Conservation (phyloP, 2,797 vertebrate species). For the Microctenopoma stevenorrisi region DNA sequence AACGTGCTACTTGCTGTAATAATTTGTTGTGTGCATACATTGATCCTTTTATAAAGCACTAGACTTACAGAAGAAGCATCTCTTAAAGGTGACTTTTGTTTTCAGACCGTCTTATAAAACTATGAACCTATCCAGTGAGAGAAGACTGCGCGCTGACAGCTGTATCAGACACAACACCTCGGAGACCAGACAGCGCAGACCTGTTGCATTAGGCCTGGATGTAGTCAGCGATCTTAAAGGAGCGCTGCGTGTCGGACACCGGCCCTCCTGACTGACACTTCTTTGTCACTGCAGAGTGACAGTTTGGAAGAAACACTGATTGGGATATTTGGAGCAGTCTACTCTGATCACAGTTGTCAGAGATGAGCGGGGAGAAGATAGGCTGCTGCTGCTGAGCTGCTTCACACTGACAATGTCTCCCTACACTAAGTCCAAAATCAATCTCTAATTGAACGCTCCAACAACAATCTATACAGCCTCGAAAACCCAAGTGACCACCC, state of each 20-base stretch:
- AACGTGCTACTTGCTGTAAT: no score
- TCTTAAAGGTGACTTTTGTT: no score
- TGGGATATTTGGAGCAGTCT: conserved; percentile 44
- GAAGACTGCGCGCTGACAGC: no score
- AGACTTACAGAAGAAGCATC: no score
- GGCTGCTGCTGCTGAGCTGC: conserved; percentile 55
- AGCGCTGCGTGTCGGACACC: not conserved
- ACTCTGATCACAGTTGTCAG: conserved; percentile 65
- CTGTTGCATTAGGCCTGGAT: conserved; percentile 3
- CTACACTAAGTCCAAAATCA: conserved; percentile 74
- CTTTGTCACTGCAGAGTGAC: conserved; percentile 42
- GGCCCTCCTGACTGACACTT: conserved; percentile 21
- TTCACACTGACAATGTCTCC: conserved; percentile 66
- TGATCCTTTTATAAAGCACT: no score
- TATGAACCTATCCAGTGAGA: no score
- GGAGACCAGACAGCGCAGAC: not conserved
- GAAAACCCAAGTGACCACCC: conserved; percentile 56
- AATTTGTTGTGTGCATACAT: no score
- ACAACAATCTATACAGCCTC: conserved; percentile 70
- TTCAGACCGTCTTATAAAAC: no score
- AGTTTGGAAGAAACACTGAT: conserved; percentile 61
- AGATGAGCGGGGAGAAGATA: conserved; percentile 43
- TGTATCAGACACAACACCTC: no score
- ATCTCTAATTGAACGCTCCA: conserved; percentile 69
- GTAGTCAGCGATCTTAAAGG: conserved; percentile 19